Conservation (phyloP, 2,888 invertebrate species). For the Syritta pipiens region DNA sequence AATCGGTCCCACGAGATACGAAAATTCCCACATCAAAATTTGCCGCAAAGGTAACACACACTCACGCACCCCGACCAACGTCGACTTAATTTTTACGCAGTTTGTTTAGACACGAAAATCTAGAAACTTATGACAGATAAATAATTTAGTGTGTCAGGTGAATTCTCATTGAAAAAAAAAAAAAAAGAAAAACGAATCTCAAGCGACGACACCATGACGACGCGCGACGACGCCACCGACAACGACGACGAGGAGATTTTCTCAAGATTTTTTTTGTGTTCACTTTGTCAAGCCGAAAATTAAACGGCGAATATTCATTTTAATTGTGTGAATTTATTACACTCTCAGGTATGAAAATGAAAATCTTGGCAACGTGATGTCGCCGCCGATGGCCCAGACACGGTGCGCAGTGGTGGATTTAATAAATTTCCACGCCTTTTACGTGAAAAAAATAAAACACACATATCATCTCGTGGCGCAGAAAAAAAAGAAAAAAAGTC, state of each 20-base stretch:
- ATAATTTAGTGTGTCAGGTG: conserved; percentile 57
- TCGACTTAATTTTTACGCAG: not conserved
- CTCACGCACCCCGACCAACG: not conserved
- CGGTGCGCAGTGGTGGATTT: not conserved
- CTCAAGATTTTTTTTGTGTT: no score
- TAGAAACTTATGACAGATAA: conserved; percentile 19
- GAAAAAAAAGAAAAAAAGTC: not conserved
- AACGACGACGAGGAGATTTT: not conserved
- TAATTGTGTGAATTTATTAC: conserved; percentile 64
- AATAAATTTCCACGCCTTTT: conserved; percentile 53
- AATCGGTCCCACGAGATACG: not conserved
- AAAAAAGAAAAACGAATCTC: not conserved
- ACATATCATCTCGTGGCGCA: conserved; percentile 8
- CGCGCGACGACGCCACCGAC: no score
- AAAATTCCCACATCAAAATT: not conserved
- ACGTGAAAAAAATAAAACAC: conserved; percentile 40
- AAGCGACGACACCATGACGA: no score
- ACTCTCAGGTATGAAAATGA: conserved; percentile 56
- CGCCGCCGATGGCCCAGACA: conserved; percentile 15
- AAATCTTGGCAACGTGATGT: conserved; percentile 49
- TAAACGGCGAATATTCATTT: conserved; percentile 58
- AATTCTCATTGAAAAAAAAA: conserved; percentile 37
- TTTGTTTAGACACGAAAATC: not conserved
- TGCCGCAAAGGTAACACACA: conserved; percentile 13
- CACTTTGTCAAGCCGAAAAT: conserved; percentile 45